These are phyloP conservation scores for Aporophyla nigra DNA, from an alignment of 2,888 invertebrate genomes.

Conservation along the genomic window DNA sequence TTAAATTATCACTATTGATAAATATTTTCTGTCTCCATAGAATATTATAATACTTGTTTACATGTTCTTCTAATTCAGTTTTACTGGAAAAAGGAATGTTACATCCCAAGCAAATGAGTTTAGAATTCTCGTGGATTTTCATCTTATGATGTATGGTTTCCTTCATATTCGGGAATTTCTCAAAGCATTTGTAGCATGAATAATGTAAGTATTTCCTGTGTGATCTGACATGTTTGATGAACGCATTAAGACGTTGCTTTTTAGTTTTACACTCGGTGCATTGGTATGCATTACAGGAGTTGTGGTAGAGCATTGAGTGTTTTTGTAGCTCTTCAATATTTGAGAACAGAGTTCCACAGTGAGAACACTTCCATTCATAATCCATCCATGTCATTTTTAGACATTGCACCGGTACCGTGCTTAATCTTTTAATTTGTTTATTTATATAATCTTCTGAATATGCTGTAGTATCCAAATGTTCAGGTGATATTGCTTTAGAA, in stretches of 20 bases:
- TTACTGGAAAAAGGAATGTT: conserved; percentile 72
- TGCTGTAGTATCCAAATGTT: not conserved
- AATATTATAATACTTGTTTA: conserved; percentile 71
- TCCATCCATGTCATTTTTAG: conserved; percentile 80
- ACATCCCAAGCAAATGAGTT: conserved; percentile 78
- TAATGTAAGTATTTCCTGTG: conserved; percentile 91
- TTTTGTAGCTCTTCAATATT: conserved; percentile 84
- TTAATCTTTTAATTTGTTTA: conserved; percentile 55
- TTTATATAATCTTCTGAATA: conserved; percentile 15
- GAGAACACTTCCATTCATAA: conserved; percentile 80
- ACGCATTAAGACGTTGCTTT: conserved; percentile 75
- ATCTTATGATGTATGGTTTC: conserved; percentile 70
- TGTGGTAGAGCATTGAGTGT: conserved; percentile 91
- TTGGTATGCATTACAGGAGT: conserved; percentile 91
- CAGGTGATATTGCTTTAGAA: not conserved
- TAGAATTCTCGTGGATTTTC: conserved; percentile 64
- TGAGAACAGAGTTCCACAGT: conserved; percentile 79
- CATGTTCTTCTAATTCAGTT: conserved; percentile 75
- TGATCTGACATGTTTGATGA: conserved; percentile 89
- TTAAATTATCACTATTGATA: conserved; percentile 72
- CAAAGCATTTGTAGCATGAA: conserved; percentile 80
- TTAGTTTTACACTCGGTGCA: conserved; percentile 91
- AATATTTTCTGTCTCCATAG: conserved; percentile 57
- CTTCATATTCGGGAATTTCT: conserved; percentile 68
- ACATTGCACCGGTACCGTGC: conserved; percentile 72